A percentile compares a stretch with the other conserved stretches of the same genome.
Evolutionary conservation across 2,113 vertebrate genomes (phyloP).

Genomic region (Perognathus longimembris): DNA sequence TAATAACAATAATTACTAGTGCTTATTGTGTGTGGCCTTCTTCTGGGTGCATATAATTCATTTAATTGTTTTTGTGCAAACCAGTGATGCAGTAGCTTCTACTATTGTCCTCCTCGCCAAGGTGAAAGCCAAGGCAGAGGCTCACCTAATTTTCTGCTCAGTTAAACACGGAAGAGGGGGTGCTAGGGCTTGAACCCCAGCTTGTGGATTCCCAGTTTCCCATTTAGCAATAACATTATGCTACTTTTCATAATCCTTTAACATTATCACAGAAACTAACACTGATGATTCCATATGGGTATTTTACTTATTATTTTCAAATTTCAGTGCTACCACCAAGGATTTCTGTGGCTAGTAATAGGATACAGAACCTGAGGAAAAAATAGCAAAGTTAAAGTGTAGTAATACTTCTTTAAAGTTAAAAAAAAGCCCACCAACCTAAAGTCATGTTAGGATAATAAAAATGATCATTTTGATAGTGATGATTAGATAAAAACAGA

Average conservation of each 20-base stretch:
- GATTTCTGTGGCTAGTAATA: background rate
- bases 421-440: background rate
- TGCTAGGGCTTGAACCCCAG: background rate
- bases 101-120: background rate
- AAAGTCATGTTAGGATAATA: background rate
- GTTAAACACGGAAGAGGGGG: background rate
- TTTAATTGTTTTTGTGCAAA: constrained; percentile 21
- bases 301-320: background rate
- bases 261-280: background rate
- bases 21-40: background rate
- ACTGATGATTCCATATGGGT: background rate
- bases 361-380: background rate
- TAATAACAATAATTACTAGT: background rate
- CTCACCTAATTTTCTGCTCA: background rate
- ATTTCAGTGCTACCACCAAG: background rate
- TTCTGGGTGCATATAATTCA: background rate
- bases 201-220: background rate
- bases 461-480: background rate
- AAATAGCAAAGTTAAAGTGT: background rate
- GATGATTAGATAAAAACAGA: constrained; percentile 16
- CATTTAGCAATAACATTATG: background rate
- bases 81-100: background rate
- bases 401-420: background rate
- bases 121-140: background rate
- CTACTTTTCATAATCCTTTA: background rate